Evolutionary conservation across 1,140 invertebrate species (phyloP), one percentile per base, ranked within the genome.

Genomic region (Ceratoteleas bidentatus): DNA sequence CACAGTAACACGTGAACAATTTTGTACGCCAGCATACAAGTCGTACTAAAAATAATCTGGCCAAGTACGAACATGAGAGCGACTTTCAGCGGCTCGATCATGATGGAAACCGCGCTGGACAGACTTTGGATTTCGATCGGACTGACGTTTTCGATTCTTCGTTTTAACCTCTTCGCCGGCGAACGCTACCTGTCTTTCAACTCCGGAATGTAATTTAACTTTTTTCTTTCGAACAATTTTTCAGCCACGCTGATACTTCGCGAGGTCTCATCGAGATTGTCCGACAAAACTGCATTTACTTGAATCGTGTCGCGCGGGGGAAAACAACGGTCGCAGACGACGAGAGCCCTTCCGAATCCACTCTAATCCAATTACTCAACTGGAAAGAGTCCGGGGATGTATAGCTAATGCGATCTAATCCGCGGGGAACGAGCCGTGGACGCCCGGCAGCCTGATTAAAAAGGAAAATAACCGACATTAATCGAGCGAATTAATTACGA

Each of bases 41-140:
- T 53, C 34, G 33, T 40, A 60, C 54, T 60, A 60, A 75, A 66
- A 66, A 66, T 60, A 60, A 66, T 66, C 38, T 60, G 60, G 50
- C 62, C 54, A 60, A 75, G 24, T 49, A 66, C 11, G n/a, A 75
- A 60, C 66, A 52, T 66, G 36, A 60, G 47, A 11, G 38, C 38
- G 34, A 66, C 47, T 66, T 75, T 54, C 65, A 75, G 61, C 65
- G 62, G 61, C 66, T 53, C 14, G 33, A 7, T 58, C 62, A 66
- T 74, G 43, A 65, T 34, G 40, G 49, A 72, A 47, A 1, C 24
- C n/a, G n/a, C n/a, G n/a, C 24, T 24, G 24, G 24, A 24, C 24
- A 24, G 24, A 24, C n/a, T n/a, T 43, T 53, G 15, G 52, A 65
- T 53, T 65, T 38, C 32, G 61, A 14, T 9, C 49, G 40, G 32